Conservation (phyloP, 2,113 vertebrate genomes). For the Ctenodactylus gundi region DNA sequence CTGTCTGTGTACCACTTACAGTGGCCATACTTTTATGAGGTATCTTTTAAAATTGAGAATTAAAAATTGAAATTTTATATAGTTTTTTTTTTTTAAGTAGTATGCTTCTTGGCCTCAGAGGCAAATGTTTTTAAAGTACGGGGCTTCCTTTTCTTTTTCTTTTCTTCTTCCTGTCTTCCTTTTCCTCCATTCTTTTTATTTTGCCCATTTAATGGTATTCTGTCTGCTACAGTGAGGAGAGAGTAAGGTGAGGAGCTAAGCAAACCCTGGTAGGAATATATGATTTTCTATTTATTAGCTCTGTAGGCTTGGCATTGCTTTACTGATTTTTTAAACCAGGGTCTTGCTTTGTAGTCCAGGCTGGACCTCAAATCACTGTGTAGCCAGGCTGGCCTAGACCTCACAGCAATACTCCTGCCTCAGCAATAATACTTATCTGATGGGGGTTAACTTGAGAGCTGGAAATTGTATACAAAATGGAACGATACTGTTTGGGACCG, state of each 20-base stretch:
- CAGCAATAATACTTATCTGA: neutral
- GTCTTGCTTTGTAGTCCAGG: too few species aligned
- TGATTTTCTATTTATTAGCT: neutral
- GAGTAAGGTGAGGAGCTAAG: neutral
- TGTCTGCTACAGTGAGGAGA: neutral
- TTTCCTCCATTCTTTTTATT: neutral
- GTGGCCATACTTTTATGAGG: neutral
- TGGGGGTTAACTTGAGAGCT: neutral
- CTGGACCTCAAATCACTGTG: too few species aligned
- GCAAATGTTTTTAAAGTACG: neutral
- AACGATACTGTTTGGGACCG: neutral
- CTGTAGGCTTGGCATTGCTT: neutral
- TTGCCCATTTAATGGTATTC: neutral
- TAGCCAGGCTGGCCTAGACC: too few species aligned
- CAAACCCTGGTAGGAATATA: neutral
- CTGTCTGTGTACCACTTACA: neutral
- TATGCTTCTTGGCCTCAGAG: constrained; percentile 4
- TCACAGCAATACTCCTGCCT: too few species aligned
- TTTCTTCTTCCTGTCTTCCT: neutral
- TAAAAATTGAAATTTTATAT: neutral
- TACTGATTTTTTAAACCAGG: neutral
- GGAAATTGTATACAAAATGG: neutral
- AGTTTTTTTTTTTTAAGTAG: neutral
- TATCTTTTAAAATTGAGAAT: neutral
- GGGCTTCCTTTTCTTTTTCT: neutral